A percentile compares a stretch with the other conserved stretches of the same genome.
phyloP scores from a whole-genome alignment of 37 sponge, comb jelly and placozoan genomes.

The Cladorhizidae sp. region DNA sequence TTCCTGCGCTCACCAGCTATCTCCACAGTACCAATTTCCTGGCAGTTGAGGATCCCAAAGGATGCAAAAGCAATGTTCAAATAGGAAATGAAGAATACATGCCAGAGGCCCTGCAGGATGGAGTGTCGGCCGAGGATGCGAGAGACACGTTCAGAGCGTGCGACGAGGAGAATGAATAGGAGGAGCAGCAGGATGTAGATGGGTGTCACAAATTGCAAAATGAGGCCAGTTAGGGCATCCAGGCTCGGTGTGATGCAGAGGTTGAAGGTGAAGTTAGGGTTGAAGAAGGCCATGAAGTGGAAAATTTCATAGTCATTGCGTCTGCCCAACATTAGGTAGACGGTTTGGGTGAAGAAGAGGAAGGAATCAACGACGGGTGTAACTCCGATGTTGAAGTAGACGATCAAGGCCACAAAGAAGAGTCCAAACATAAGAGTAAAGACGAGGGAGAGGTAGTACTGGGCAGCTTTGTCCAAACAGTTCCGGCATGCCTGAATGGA shows the following conservation, averaged over 20 bases:
- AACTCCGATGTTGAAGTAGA: conserved; percentile 58
- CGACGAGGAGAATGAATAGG: conserved; percentile 23
- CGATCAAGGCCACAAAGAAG: conserved; percentile 34
- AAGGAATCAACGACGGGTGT: conserved; percentile 66
- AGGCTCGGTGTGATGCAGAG: conserved; percentile 59
- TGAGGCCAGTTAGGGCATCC: conserved; percentile 22
- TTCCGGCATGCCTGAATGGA: conserved; percentile 45
- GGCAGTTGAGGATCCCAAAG: conserved; percentile 65
- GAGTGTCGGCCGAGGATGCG: conserved; percentile 58
- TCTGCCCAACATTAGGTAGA: conserved; percentile 38
- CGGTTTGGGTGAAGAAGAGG: conserved; percentile 61
- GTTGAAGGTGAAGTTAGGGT: conserved; percentile 73
- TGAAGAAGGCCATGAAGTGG: conserved; percentile 37
- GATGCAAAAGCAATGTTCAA: conserved; percentile 57
- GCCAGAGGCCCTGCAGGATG: conserved; percentile 64
- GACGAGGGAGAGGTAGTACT: conserved; percentile 13
- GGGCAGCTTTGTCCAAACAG: conserved; percentile 21
- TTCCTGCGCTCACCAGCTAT: neutral
- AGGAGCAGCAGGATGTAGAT: conserved; percentile 65
- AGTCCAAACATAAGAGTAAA: conserved; percentile 41
- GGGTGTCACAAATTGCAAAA: conserved; percentile 64
- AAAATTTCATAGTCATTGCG: conserved; percentile 47
- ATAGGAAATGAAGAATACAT: conserved; percentile 69
- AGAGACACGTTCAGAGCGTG: conserved; percentile 32
- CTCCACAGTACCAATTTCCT: conserved; percentile 23